phyloP scores from a whole-genome alignment of 2,888 invertebrate genomes.

The Dasysyrphus tricinctus region DNA sequence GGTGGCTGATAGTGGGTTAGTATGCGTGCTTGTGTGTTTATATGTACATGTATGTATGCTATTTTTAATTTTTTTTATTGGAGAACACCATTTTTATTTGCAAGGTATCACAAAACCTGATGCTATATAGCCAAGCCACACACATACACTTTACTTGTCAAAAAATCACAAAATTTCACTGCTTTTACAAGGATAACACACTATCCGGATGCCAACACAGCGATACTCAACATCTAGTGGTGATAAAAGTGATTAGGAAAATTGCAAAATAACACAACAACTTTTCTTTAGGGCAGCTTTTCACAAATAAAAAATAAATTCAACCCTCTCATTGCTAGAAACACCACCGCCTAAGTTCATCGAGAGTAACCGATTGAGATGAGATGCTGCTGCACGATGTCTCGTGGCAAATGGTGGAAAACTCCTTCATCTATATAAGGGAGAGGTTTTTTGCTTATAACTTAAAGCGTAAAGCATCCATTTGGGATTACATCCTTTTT shows the following conservation, averaged over 20 bases:
- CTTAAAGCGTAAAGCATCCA: conserved; percentile 73
- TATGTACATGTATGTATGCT: conserved; percentile 40
- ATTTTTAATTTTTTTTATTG: conserved; percentile 45
- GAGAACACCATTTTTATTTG: conserved; percentile 7
- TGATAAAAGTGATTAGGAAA: conserved; percentile 31
- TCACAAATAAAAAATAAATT: conserved; percentile 34
- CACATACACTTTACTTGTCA: background rate
- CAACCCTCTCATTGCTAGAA: conserved; percentile 61
- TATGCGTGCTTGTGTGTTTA: conserved; percentile 49
- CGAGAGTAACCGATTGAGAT: conserved; percentile 74
- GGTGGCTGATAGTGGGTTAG: conserved; percentile 64
- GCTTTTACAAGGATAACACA: background rate
- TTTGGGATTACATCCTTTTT: conserved; percentile 74
- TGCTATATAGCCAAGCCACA: background rate
- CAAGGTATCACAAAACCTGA: conserved; percentile 25
- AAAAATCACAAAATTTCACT: conserved; percentile 18
- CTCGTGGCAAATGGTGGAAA: conserved; percentile 74
- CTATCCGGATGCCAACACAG: background rate
- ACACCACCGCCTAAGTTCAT: conserved; percentile 73
- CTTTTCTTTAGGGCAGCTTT: conserved; percentile 23
- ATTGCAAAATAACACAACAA: conserved; percentile 40
- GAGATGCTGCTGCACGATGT: conserved; percentile 73
- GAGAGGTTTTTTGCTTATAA: conserved; percentile 73
- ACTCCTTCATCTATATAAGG: conserved; percentile 68
- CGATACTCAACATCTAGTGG: conserved; percentile 22